These are phyloP conservation scores for Vimba vimba DNA, from an alignment of 2,113 vertebrate genomes.

Conservation along the genomic window DNA sequence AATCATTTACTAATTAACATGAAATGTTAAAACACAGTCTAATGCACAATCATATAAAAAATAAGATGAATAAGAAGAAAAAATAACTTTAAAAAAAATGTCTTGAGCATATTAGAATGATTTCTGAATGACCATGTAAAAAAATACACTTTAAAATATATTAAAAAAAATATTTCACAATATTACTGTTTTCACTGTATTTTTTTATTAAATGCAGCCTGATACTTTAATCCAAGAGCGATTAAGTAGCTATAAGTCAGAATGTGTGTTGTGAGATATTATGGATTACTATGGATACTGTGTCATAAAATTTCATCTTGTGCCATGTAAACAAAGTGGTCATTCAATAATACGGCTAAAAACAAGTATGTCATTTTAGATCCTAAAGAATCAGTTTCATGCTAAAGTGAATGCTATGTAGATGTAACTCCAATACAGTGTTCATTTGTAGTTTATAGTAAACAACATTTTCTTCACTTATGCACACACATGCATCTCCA, in stretches of 20 bases:
- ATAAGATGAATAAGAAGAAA: background rate
- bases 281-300: background rate
- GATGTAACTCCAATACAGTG: background rate
- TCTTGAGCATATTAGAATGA: no score
- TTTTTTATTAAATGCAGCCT: no score
- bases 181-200: no score
- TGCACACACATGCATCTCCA: background rate
- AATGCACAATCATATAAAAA: background rate
- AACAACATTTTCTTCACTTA: background rate
- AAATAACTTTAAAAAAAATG: no score
- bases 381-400: background rate
- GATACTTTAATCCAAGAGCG: no score
- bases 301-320: background rate
- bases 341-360: background rate
- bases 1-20: background rate
- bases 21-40: background rate
- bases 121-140: no score
- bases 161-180: no score
- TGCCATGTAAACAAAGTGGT: background rate
- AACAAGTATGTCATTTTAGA: background rate
- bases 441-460: background rate
- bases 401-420: background rate
- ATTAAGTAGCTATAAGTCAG: no score
- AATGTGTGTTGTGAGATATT: background rate
- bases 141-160: no score